Evolutionary conservation across 2,113 vertebrate genomes (phyloP), one percentile per base, ranked within the genome.

Genomic region (Trematocara nigrifrons): DNA sequence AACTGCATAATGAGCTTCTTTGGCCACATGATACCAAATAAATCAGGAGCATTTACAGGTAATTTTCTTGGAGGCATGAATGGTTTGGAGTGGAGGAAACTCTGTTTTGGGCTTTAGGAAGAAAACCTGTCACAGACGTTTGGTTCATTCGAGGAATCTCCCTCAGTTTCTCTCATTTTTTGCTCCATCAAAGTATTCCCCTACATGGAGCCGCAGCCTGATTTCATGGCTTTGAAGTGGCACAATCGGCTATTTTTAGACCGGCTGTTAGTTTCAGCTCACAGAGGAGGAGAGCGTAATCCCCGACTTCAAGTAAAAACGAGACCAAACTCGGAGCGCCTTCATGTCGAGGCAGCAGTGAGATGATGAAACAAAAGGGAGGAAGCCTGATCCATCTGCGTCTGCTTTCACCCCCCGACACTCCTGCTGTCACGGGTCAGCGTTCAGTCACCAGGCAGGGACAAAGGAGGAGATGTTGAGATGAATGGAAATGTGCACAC

Each of bases 371-470:
- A 86, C 81, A 91, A 87, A 85, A 29, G 42, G 35, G 20, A 52
- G 61, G 22, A 59, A 35, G 77, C 12, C 47, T 38, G 56, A 78
- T 59, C 85, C 87, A 83, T 89, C 86, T 87, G 86, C 20, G 79
- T 80, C 38, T 84, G 42, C 53, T 20, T 42, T 69, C 18, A 59
- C 7, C 35, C 49, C 76, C 61, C 18, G 2, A 57, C 80, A 40
- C 64, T 13, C 82, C 81, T 80, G 83, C 87, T 86, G 89, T 89
- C 92, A 92, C 61, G 83, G 93, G 93, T 93, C 94, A 91, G 81
- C 4, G 87, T 81, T 86, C 88, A 87, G 88, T 86, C 89, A 90
- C 71, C 49, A 22, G 54, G 49, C 86, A n/a, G 51, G 66, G 82
- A 94, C 92, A 94, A 93, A 92, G 54, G 86, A 81, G 57, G 76